These are phyloP conservation scores for Ptilodon capucinus DNA, from an alignment of 2,888 invertebrate species.

Conservation along the genomic window DNA sequence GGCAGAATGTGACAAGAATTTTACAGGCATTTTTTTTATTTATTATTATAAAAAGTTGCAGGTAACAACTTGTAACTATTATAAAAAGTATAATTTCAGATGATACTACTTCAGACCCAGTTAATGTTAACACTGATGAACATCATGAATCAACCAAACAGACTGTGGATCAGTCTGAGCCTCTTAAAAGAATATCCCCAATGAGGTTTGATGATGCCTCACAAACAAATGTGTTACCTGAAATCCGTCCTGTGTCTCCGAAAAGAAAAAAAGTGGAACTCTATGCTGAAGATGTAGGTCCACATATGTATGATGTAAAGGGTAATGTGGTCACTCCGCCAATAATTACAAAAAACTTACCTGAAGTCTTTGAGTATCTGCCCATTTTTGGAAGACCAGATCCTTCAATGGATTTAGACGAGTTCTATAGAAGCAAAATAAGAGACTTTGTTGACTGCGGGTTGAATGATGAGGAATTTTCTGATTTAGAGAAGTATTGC, in stretches of 20 bases:
- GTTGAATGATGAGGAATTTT: conserved; percentile 62
- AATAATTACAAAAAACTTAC: conserved; percentile 53
- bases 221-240: background rate
- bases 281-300: conserved; percentile 44
- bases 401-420: conserved; percentile 29
- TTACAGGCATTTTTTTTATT: too few species aligned
- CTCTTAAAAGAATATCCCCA: background rate
- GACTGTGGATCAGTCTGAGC: background rate
- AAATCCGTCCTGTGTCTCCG: background rate
- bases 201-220: background rate
- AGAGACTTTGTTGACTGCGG: conserved; percentile 60
- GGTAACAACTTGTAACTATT: too few species aligned
- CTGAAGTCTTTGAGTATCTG: conserved; percentile 53
- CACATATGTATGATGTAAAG: conserved; percentile 50
- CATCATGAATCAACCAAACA: background rate
- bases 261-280: conserved; percentile 34
- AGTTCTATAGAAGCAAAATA: conserved; percentile 47
- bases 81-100: background rate
- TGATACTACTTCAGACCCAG: too few species aligned
- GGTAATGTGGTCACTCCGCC: conserved; percentile 51
- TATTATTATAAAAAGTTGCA: too few species aligned
- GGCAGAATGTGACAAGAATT: too few species aligned
- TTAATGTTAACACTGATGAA: background rate
- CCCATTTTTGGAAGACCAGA: conserved; percentile 55
- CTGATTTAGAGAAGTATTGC: conserved; percentile 67